phyloP scores from a whole-genome alignment of 2,888 invertebrate genomes.

The Philonicus albiceps region DNA sequence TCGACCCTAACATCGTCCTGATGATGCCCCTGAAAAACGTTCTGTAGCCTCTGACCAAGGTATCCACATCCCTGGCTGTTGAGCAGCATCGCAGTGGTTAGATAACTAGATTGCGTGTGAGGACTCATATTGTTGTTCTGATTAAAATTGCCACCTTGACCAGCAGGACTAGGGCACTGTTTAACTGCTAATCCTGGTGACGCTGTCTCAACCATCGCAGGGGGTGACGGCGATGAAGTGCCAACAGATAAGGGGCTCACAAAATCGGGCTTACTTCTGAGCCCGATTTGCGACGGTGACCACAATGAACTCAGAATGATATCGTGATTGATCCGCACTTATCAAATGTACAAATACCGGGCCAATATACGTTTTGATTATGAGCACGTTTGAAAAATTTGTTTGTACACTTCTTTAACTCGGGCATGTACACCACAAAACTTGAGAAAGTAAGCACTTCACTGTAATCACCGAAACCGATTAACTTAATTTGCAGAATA shows the following conservation, averaged over 20 bases:
- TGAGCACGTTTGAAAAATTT: not conserved
- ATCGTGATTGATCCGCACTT: slow-evolving; percentile 46
- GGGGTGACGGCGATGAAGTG: slow-evolving; percentile 53
- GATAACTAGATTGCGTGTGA: slow-evolving; percentile 51
- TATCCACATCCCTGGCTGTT: slow-evolving; percentile 63
- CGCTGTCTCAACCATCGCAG: slow-evolving; percentile 51
- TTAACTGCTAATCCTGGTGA: slow-evolving; percentile 43
- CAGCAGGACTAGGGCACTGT: slow-evolving; percentile 41
- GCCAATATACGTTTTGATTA: not conserved
- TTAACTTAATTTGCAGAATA: not conserved
- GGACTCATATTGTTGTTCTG: slow-evolving; percentile 21
- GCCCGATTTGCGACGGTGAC: slow-evolving; percentile 61
- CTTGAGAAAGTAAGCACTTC: not conserved
- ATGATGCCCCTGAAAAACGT: slow-evolving; percentile 57
- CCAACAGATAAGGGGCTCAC: slow-evolving; percentile 55
- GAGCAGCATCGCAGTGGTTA: slow-evolving; percentile 63
- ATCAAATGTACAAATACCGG: not conserved
- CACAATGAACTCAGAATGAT: slow-evolving; percentile 64
- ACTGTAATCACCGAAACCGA: slow-evolving; percentile 31
- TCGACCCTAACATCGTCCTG: slow-evolving; percentile 42
- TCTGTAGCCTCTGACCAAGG: slow-evolving; percentile 61
- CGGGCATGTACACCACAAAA: not conserved
- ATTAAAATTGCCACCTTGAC: not conserved
- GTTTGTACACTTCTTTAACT: not conserved
- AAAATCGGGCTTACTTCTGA: slow-evolving; percentile 59